A percentile compares a stretch with the other conserved stretches of the same genome.
These are phyloP conservation scores for Torymus aiolomorphi DNA, from an alignment of 2,888 invertebrate genomes.

Conservation along the genomic window DNA sequence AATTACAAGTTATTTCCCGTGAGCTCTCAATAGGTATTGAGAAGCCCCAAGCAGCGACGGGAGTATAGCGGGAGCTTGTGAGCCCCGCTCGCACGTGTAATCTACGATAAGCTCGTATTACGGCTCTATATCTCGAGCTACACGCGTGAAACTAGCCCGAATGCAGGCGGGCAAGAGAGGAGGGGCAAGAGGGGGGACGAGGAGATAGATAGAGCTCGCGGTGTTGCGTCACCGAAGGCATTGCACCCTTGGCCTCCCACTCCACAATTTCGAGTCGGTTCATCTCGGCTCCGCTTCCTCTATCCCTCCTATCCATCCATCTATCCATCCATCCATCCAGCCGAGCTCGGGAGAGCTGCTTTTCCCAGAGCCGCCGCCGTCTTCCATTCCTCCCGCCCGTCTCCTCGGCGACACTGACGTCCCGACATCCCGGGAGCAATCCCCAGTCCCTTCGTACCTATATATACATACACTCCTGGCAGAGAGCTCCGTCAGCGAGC, in stretches of 20 bases:
- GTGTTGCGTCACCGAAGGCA: slow-evolving; percentile 20
- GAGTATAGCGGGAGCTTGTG: neutral
- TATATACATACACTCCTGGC: neutral
- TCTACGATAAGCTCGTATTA: slow-evolving; percentile 56
- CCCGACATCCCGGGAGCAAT: slow-evolving; percentile 54
- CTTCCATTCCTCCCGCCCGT: slow-evolving; percentile 8
- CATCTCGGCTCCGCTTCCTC: slow-evolving; percentile 23
- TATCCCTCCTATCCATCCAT: slow-evolving; percentile 25
- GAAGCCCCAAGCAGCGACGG: neutral
- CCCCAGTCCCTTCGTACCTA: slow-evolving; percentile 33
- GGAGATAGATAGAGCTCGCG: neutral
- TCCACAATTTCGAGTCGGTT: slow-evolving; percentile 54
- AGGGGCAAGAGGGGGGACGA: neutral
- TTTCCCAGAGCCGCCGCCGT: neutral
- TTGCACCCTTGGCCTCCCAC: slow-evolving; percentile 37
- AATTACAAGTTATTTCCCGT: slow-evolving; percentile 10
- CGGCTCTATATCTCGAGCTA: slow-evolving; percentile 35
- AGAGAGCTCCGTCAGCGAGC: too few species aligned
- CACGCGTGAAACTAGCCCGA: slow-evolving; percentile 44
- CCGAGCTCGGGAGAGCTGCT: slow-evolving; percentile 9
- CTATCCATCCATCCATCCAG: slow-evolving; percentile 38
- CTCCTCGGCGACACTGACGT: slow-evolving; percentile 48
- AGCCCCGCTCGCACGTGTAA: slow-evolving; percentile 39
- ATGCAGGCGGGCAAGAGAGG: slow-evolving; percentile 14
- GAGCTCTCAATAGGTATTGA: slow-evolving; percentile 1